Base-by-base conservation (phyloP, 2,113 vertebrate species). In the Edolisoma coerulescens region DNA sequence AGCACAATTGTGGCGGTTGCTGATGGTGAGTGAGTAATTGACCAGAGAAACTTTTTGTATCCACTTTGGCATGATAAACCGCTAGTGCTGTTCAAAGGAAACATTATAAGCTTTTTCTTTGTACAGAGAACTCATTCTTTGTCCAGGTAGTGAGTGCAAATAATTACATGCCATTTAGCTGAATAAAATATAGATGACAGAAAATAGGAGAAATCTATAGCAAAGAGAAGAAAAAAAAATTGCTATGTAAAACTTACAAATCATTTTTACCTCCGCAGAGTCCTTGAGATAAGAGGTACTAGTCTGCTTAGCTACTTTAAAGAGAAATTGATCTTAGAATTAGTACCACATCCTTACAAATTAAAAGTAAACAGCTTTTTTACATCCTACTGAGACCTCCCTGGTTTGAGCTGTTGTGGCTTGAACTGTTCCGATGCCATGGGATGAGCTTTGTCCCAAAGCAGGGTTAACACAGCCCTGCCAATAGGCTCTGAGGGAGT, bases 161-260 rank as follows among this genome's bases (percentile, higher is more conserved):
- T 95, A 94, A 94, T 94, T 95, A 57, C 49, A 64, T 77, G 84
- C 33, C 69, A 82, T 91, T 96, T 91, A 89, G 56, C 24, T 91
- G 78, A 85, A 91, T 82, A 79, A 84, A 94, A 96, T 63, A 78
- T 52, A 89, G 74, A 94, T 87, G 84, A 63, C 64, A 90, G 70
- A 87, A 95, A 93, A 93, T 56, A 90, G 35, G 30, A 63, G 44
- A 65, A 82, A 56, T 65, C 52, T 71, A 42, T 33, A 79, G 39
- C 11, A 76, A 78, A 89, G 47, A 60, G 39, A 59, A 42, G 13
- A 4, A 44, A 60, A 91, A 84, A 60, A 81, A 75, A 13, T 4
- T 47, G 28, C 59, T 20, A 28, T 78, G 21, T 92, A 89, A 81
- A 92, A 89, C 56, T 92, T 76, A 75, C 22, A 89, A 93, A 91